Conservation (phyloP, 2,113 vertebrate genomes). For the Ictalurus punctatus region DNA sequence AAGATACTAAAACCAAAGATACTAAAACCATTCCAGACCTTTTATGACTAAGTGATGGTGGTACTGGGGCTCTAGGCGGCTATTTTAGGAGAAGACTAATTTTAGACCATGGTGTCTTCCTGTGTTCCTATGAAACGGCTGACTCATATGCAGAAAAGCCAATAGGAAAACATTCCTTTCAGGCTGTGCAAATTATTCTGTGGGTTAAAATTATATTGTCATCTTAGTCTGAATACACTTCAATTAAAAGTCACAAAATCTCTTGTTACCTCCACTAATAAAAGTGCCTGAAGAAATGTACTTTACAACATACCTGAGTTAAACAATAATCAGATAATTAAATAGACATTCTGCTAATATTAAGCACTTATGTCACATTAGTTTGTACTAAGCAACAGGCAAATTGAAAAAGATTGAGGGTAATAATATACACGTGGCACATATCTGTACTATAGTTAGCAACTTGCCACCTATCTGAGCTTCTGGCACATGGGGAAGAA, state of each 20-base stretch:
- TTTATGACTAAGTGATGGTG: background rate
- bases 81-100: constrained; percentile 41
- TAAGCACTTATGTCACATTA: background rate
- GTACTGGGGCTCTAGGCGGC: background rate
- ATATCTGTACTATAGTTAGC: constrained; percentile 20
- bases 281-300: background rate
- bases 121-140: constrained; percentile 10
- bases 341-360: constrained; percentile 10
- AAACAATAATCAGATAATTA: constrained; percentile 1
- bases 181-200: background rate
- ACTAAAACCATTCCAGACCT: constrained; percentile 16
- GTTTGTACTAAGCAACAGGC: background rate
- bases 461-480: constrained; percentile 25
- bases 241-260: background rate
- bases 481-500: constrained; percentile 42
- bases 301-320: constrained; percentile 30
- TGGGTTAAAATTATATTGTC: background rate
- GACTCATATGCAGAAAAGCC: constrained; percentile 34
- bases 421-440: constrained; percentile 12
- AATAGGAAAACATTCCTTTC: background rate
- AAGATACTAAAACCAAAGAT: no score
- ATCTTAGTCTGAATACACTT: background rate
- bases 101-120: constrained; percentile 31
- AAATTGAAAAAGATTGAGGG: background rate
- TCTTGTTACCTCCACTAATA: no score